Percentiles rank a stretch among this genome's conserved stretches.
Conservation (phyloP, 2,888 invertebrate species). For the Pherbina coryleti region DNA sequence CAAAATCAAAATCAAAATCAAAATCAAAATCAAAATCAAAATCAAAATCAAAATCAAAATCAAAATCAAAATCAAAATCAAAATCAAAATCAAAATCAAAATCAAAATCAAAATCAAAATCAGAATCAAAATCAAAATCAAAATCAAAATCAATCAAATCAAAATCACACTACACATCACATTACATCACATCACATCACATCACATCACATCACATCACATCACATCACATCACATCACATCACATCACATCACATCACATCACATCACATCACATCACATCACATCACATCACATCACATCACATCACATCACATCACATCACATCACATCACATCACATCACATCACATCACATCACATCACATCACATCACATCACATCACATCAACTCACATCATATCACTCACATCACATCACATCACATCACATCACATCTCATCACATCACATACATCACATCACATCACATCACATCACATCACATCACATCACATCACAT, state of each 20-base stretch:
- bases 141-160: too few relatives aligned
- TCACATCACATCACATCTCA: too few relatives aligned
- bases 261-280: not conserved
- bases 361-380: not conserved
- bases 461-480: conserved; percentile 22
- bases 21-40: too few relatives aligned
- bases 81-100: too few relatives aligned
- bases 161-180: not conserved
- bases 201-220: not conserved
- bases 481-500: too few relatives aligned
- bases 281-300: not conserved
- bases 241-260: not conserved
- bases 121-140: too few relatives aligned
- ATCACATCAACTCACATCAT: not conserved
- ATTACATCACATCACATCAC: not conserved
- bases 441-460: too few relatives aligned
- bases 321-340: not conserved
- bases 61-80: too few relatives aligned
- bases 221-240: not conserved
- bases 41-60: too few relatives aligned
- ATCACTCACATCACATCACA: too few relatives aligned
- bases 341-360: not conserved
- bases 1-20: too few relatives aligned
- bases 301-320: not conserved
- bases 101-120: too few relatives aligned